Evolutionary conservation across 2,113 vertebrate species (phyloP).

Genomic region (Ranitomeya variabilis): DNA sequence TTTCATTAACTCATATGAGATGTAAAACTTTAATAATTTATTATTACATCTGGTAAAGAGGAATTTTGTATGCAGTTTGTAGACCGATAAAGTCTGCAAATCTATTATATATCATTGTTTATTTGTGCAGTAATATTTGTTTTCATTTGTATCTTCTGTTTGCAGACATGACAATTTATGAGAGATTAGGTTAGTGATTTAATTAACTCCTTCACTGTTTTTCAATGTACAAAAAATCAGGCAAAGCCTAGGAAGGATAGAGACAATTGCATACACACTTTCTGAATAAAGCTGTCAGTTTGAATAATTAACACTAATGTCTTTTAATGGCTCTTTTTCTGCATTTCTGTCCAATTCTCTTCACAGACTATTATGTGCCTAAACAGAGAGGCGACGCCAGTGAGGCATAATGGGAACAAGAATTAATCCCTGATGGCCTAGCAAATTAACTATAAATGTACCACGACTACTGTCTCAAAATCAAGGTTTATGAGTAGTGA

Average conservation of each 20-base stretch:
- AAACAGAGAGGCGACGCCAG: conserved; percentile 33
- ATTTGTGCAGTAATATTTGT: background rate
- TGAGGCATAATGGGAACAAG: conserved; percentile 33
- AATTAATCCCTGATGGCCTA: conserved; percentile 41
- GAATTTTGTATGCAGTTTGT: background rate
- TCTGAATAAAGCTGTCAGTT: conserved; percentile 50
- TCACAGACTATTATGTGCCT: conserved; percentile 55
- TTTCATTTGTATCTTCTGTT: background rate
- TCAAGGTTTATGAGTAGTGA: no score
- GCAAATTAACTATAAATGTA: conserved; percentile 13
- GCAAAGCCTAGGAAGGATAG: background rate
- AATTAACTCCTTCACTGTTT: conserved; percentile 24
- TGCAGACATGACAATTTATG: background rate
- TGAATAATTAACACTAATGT: conserved; percentile 58
- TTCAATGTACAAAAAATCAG: background rate
- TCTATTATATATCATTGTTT: background rate
- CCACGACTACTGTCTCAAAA: background rate
- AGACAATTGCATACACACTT: conserved; percentile 33
- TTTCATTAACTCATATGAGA: background rate
- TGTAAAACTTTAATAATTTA: background rate
- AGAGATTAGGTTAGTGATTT: background rate
- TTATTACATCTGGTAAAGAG: background rate
- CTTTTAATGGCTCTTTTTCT: conserved; percentile 56
- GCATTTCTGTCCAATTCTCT: conserved; percentile 48
- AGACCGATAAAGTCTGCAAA: background rate